phyloP scores from a whole-genome alignment of 2,113 vertebrate species.

The Phalacrocorax pelagicus region DNA sequence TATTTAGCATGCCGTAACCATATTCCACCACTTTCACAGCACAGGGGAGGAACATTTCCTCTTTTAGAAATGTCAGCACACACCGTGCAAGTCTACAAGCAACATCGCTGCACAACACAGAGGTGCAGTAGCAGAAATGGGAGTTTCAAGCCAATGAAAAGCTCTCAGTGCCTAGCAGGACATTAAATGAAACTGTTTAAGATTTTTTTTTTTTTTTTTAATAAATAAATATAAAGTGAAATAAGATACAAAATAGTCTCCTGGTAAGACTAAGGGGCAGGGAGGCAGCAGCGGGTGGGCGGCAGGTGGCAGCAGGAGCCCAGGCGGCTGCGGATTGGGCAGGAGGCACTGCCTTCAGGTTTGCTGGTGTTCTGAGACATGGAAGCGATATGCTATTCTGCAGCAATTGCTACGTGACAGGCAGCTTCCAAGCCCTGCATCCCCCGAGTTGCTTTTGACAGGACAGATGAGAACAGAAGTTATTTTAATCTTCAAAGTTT shows the following conservation, averaged over 20 bases:
- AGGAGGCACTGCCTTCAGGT: too few species aligned
- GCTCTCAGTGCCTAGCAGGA: background rate
- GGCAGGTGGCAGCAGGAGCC: too few species aligned
- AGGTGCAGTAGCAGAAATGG: background rate
- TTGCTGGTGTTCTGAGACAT: background rate
- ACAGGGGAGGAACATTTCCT: background rate
- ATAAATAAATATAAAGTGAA: background rate
- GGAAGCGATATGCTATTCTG: background rate
- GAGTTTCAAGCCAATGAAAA: background rate
- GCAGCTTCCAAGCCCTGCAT: background rate
- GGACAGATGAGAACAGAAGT: background rate
- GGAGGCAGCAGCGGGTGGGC: too few species aligned
- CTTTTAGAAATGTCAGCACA: background rate
- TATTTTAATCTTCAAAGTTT: background rate
- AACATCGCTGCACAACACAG: fast-evolving
- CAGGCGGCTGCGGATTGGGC: too few species aligned
- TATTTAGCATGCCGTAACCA: fast-evolving
- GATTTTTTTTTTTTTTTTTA: fast-evolving
- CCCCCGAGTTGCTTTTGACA: background rate
- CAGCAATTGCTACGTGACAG: background rate
- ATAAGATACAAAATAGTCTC: background rate
- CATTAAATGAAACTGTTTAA: fast-evolving
- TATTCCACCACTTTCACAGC: background rate
- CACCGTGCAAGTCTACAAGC: fast-evolving
- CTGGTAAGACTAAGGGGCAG: too few species aligned